Percentiles rank a stretch among this genome's conserved stretches.
Evolutionary conservation across 2,797 vertebrate species (phyloP).

Genomic region (Melanogrammus aeglefinus): DNA sequence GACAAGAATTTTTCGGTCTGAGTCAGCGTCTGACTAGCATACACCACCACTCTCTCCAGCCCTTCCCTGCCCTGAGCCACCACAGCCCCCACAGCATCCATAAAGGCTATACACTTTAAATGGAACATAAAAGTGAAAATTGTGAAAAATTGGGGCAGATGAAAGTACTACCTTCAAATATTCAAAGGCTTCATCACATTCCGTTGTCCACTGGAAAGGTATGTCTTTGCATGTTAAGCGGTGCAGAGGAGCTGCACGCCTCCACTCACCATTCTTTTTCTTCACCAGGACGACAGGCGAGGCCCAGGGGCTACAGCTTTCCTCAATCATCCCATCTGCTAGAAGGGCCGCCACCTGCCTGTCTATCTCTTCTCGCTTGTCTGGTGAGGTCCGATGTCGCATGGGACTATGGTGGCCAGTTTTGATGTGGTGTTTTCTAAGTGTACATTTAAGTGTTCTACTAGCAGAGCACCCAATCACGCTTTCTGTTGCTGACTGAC

Average conservation of each 20-base stretch:
- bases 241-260: constrained; percentile 17
- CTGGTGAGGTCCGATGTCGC: too few relatives aligned
- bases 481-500: too few relatives aligned
- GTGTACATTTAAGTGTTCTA: too few relatives aligned
- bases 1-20: constrained; percentile 14
- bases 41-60: constrained; percentile 18
- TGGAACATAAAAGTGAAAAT: too few relatives aligned
- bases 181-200: constrained; percentile 4
- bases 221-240: constrained; percentile 15
- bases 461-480: too few relatives aligned
- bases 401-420: too few relatives aligned
- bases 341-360: too few relatives aligned
- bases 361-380: too few relatives aligned
- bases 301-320: too few relatives aligned
- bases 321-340: too few relatives aligned
- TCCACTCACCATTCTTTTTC: too few relatives aligned
- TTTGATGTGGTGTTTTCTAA: too few relatives aligned
- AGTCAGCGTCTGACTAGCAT: constrained; percentile 18
- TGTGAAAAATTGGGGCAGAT: background rate
- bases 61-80: constrained; percentile 16
- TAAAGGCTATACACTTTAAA: constrained; percentile 21
- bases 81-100: constrained; percentile 16
- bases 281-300: background rate
- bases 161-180: background rate
- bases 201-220: constrained; percentile 19